Evolutionary conservation across 2,113 vertebrate species (phyloP).

Genomic region (Neolamprologus modestus): DNA sequence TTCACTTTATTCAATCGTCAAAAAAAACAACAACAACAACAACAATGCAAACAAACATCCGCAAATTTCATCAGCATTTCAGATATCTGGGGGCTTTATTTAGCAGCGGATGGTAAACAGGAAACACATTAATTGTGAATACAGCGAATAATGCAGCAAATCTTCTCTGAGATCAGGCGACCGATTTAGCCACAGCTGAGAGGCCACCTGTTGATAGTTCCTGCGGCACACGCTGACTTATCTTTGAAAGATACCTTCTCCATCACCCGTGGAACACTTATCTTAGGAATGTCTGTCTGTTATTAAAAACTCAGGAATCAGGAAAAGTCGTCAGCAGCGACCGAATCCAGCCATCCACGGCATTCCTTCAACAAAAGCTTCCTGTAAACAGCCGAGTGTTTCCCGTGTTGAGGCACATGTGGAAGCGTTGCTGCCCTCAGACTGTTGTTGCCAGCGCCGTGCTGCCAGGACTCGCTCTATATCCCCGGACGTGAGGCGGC

Average conservation of each 20-base stretch:
- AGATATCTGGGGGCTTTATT: conserved; percentile 40
- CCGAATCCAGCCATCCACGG: conserved; percentile 20
- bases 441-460: not conserved
- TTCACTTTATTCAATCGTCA: conserved; percentile 18
- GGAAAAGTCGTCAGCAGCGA: conserved; percentile 56
- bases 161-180: conserved; percentile 25
- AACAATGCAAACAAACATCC: conserved; percentile 69
- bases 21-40: conserved; percentile 29
- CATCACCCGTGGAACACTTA: not conserved
- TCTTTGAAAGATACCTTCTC: not conserved
- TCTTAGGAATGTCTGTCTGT: conserved; percentile 51
- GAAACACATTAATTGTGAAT: conserved; percentile 61
- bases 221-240: not conserved
- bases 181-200: conserved; percentile 35
- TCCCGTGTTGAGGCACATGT: conserved; percentile 59
- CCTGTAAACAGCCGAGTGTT: conserved; percentile 75
- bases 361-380: conserved; percentile 66
- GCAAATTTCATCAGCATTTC: conserved; percentile 50
- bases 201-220: conserved; percentile 58
- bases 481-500: not conserved
- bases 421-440: conserved; percentile 9
- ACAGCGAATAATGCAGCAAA: conserved; percentile 46
- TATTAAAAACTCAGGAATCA: conserved; percentile 54
- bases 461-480: conserved; percentile 23
- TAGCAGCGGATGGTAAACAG: conserved; percentile 66